These are phyloP conservation scores for Pipa parva DNA, from an alignment of 2,113 vertebrate species.

Conservation along the genomic window DNA sequence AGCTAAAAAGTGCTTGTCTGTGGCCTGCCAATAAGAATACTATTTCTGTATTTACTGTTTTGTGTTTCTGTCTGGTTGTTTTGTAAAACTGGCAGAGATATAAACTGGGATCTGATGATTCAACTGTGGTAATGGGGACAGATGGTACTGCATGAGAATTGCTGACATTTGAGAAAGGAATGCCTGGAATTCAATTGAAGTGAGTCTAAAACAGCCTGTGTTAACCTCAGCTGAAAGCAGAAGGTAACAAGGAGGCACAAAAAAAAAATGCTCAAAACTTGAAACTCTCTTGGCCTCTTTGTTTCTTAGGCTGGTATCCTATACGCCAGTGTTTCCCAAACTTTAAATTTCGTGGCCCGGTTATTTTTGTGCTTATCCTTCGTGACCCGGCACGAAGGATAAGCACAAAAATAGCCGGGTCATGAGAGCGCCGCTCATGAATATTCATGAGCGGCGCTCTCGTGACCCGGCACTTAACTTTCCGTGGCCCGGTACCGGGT, in stretches of 20 bases:
- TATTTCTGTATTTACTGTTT: no score
- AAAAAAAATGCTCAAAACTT: neutral
- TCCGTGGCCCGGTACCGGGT: no score
- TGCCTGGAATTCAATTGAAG: conserved; percentile 41
- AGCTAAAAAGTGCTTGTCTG: no score
- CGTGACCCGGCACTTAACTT: no score
- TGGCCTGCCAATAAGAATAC: no score
- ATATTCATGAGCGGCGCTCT: no score
- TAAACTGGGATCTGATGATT: conserved; percentile 20
- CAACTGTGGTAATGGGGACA: conserved; percentile 38
- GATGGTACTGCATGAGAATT: conserved; percentile 29
- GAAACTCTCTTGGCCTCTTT: neutral
- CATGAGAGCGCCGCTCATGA: no score
- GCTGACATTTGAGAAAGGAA: conserved; percentile 37
- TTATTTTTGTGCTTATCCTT: no score
- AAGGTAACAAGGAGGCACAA: conserved; percentile 21
- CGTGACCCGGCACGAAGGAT: no score
- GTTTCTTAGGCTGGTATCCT: neutral
- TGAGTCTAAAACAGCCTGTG: conserved; percentile 34
- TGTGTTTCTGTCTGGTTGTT: neutral
- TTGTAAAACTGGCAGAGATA: conserved; percentile 1
- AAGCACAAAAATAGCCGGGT: no score
- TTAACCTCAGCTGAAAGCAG: conserved; percentile 33
- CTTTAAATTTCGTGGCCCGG: no score
- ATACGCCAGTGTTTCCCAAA: no score